These are phyloP conservation scores for Lophochroa leadbeateri DNA, from an alignment of 2,113 vertebrate genomes.

Conservation along the genomic window DNA sequence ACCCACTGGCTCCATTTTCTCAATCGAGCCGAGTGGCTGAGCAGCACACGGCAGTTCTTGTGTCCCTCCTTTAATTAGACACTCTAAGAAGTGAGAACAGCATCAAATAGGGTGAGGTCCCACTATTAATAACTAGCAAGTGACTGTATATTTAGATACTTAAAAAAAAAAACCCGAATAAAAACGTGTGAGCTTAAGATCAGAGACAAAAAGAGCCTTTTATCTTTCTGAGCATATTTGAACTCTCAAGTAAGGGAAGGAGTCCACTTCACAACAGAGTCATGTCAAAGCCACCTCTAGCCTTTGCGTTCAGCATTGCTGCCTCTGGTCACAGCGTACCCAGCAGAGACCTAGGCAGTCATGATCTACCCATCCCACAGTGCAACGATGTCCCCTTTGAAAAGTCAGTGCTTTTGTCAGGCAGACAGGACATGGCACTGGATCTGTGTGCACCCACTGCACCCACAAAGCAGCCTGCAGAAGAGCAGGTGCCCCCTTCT, in stretches of 20 bases:
- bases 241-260: neutral
- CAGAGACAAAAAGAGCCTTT: neutral
- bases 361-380: fast-evolving
- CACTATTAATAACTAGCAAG: constrained; percentile 49
- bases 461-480: neutral
- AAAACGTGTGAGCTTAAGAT: constrained; percentile 10
- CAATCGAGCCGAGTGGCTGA: neutral
- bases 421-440: fast-evolving
- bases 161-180: constrained; percentile 16
- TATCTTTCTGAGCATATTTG: constrained; percentile 2
- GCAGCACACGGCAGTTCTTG: neutral
- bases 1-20: constrained; percentile 4
- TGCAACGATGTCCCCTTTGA: fast-evolving
- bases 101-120: constrained; percentile 41
- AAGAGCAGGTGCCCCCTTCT: neutral
- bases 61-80: constrained; percentile 51
- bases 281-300: neutral
- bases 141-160: constrained; percentile 39
- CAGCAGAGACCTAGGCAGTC: neutral
- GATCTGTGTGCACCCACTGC: neutral
- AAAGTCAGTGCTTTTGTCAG: neutral
- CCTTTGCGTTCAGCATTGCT: neutral
- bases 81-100: constrained; percentile 38
- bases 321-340: neutral
- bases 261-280: neutral